Percentiles rank a stretch among this genome's conserved stretches.
Evolutionary conservation across 2,797 vertebrate species (phyloP).

Genomic region (Streptopelia turtur): DNA sequence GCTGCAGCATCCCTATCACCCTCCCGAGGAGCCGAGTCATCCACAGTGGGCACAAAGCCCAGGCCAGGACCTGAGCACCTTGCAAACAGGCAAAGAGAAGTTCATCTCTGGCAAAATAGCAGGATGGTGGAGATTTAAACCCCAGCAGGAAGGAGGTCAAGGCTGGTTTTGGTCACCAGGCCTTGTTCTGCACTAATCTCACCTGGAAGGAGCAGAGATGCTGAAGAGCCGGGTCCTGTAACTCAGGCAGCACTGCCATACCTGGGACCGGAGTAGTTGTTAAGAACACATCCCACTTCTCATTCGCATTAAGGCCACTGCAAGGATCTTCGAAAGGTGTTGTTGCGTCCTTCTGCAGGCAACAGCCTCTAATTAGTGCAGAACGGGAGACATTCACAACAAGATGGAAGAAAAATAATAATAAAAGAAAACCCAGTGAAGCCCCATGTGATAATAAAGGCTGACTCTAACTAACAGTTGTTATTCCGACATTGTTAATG

Average conservation of each 20-base stretch:
- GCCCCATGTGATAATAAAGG: slow-evolving; percentile 42
- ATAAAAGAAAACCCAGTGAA: slow-evolving; percentile 30
- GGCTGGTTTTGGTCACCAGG: background rate
- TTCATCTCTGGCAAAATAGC: background rate
- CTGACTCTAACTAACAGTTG: slow-evolving; percentile 65
- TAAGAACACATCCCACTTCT: background rate
- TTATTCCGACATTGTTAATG: slow-evolving; percentile 68
- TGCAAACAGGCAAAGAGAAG: background rate
- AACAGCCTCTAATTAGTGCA: background rate
- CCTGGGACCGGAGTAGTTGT: background rate
- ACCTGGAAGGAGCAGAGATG: background rate
- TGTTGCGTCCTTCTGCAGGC: background rate
- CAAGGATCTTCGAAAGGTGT: background rate
- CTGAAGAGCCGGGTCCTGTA: background rate
- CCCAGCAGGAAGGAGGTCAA: background rate
- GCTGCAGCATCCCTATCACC: background rate
- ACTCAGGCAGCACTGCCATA: background rate
- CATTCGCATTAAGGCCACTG: rapidly evolving
- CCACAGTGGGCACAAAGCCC: background rate
- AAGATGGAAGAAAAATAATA: slow-evolving; percentile 21
- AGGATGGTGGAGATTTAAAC: background rate
- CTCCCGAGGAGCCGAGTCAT: rapidly evolving
- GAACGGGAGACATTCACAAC: slow-evolving; percentile 1
- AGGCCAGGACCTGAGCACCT: background rate
- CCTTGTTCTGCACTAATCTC: background rate